Evolutionary conservation across 2,888 invertebrate genomes (phyloP), one percentile per base, ranked within the genome.

Genomic region (Drosophila neutralis): DNA sequence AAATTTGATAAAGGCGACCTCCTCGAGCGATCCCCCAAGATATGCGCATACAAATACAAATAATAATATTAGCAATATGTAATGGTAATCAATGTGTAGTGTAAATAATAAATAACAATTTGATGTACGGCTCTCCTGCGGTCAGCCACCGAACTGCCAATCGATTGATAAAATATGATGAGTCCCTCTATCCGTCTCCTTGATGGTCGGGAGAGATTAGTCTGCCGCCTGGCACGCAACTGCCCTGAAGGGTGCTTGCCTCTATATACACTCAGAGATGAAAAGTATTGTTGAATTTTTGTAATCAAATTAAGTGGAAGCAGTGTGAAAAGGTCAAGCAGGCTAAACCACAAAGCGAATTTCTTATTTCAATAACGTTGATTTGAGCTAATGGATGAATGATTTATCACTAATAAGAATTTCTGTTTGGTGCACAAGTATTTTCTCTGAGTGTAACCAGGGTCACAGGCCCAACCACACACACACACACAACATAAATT

Each of bases 131-230:
- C 27, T 18, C 21, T 24, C 0, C 54, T 2, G 35, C 45, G 67
- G 67, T 58, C 73, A 70, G 70, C 60, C 78, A 31, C 72, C 69
- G 68, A 89, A 73, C 73, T 86, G 76, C 77, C 88, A 83, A 88
- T 89, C 89, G 82, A 89, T 88, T 88, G 89, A 86, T 89, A 81
- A 82, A 80, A 87, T 86, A 89, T 88, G 89, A 87, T 81, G 88
- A 80, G 83, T 61, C 52, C 69, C 58, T 35, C 63, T 60, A 35
- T 49, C 61, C 57, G 53, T 51, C 52, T 59, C 58, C 65, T 69
- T 75, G 72, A 79, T 75, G 79, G 73, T 48, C 82, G 52, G 53
- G 60, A 79, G 75, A 84, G 84, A 84, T 84, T 80, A 87, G 80
- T 54, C 61, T 67, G 49, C 52, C 36, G 18, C 11, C 38, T 42